Percentiles rank a stretch among this genome's conserved stretches.
phyloP scores from a whole-genome alignment of 2,888 invertebrate species.

The Gerris lacustris region DNA sequence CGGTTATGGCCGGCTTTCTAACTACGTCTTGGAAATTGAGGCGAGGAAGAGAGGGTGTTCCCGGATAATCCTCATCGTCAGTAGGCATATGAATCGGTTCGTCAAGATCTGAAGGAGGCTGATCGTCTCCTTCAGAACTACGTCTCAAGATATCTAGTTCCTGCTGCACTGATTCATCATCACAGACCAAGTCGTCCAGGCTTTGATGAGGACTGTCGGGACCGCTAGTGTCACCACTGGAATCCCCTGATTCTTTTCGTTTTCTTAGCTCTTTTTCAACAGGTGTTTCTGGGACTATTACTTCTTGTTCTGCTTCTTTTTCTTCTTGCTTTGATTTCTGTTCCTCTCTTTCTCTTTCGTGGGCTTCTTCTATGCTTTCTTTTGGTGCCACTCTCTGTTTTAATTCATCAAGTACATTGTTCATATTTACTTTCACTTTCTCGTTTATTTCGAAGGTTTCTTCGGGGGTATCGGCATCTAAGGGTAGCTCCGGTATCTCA shows the following conservation, averaged over 20 bases:
- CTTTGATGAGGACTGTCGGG: conserved; percentile 73
- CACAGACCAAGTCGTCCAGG: conserved; percentile 57
- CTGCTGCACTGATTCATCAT: conserved; percentile 46
- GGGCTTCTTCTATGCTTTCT: conserved; percentile 37
- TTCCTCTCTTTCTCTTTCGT: conserved; percentile 16
- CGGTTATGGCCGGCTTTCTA: conserved; percentile 32
- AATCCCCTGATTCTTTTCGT: conserved; percentile 43
- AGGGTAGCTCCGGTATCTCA: conserved; percentile 50
- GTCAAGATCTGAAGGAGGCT: background rate
- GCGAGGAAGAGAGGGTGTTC: conserved; percentile 39
- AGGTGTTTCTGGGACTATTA: conserved; percentile 31
- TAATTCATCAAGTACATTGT: conserved; percentile 62
- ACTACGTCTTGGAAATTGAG: conserved; percentile 37
- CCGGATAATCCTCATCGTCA: conserved; percentile 30
- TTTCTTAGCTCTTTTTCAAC: conserved; percentile 32
- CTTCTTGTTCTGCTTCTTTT: conserved; percentile 25
- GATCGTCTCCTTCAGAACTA: conserved; percentile 21
- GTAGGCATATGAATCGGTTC: conserved; percentile 36
- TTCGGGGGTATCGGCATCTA: conserved; percentile 38
- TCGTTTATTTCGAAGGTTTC: conserved; percentile 43
- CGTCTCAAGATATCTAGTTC: conserved; percentile 31
- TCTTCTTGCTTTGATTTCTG: conserved; percentile 29
- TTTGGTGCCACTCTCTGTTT: conserved; percentile 50
- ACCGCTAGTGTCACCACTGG: conserved; percentile 78
- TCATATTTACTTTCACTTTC: conserved; percentile 57